These are phyloP conservation scores for Onychorhynchus coronatus DNA, from an alignment of 2,113 vertebrate species.

Conservation along the genomic window DNA sequence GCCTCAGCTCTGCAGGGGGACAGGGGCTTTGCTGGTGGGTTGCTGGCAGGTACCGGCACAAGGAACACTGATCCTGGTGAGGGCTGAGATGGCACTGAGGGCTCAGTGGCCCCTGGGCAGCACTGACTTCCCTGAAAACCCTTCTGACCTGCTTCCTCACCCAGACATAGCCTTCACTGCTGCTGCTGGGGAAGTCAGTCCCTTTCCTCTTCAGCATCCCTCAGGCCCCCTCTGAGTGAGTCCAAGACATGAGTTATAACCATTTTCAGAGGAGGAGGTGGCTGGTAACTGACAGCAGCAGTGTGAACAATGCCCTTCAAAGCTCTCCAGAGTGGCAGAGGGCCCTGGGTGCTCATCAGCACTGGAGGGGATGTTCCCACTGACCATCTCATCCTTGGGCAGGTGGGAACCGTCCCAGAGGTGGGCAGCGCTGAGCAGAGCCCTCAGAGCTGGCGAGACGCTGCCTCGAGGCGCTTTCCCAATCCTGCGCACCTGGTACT, in stretches of 20 bases:
- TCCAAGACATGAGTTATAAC: background rate
- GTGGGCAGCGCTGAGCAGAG: background rate
- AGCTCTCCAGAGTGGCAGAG: background rate
- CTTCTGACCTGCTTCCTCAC: background rate
- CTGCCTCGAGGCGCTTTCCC: background rate
- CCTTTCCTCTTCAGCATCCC: background rate
- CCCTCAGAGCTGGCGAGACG: background rate
- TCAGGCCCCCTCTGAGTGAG: background rate
- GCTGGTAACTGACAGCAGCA: background rate
- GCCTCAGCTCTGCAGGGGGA: no score
- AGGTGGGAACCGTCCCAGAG: background rate
- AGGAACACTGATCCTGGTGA: background rate
- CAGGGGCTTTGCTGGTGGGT: no score
- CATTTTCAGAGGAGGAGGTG: background rate
- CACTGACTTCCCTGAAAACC: background rate
- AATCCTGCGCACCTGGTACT: slow-evolving; percentile 51
- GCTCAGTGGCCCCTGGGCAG: background rate
- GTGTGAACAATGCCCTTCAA: background rate
- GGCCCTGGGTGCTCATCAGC: background rate
- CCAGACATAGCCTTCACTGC: background rate
- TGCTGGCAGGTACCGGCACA: background rate
- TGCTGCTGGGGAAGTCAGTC: background rate
- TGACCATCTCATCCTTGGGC: fast-evolving
- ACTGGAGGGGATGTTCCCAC: background rate
- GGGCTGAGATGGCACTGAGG: background rate